phyloP scores from a whole-genome alignment of 2,797 vertebrate genomes.

The Lerista edwardsae region DNA sequence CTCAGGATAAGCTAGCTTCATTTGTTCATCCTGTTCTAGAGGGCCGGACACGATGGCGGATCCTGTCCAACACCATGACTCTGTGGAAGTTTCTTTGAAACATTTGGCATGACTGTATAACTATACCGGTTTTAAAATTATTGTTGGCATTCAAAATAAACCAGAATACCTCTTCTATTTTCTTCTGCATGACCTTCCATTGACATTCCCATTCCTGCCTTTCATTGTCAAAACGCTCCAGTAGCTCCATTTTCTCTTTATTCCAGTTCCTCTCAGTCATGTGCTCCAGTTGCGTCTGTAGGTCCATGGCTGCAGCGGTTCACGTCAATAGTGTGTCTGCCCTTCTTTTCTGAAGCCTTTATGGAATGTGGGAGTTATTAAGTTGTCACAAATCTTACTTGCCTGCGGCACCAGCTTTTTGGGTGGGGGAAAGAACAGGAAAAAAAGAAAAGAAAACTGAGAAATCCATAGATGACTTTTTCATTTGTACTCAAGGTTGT shows the following conservation, averaged over 20 bases:
- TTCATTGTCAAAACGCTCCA: conserved; percentile 93
- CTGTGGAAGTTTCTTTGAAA: neutral
- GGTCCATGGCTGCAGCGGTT: conserved; percentile 87
- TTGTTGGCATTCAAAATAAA: conserved; percentile 38
- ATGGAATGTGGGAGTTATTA: conserved; percentile 65
- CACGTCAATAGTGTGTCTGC: conserved; percentile 79
- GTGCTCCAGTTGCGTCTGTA: conserved; percentile 85
- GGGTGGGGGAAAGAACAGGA: neutral
- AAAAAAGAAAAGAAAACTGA: conserved; percentile 45
- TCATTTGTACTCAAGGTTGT: neutral
- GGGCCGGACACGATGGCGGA: neutral
- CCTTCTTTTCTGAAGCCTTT: conserved; percentile 77
- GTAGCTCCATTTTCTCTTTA: conserved; percentile 90
- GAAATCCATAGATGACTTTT: conserved; percentile 34
- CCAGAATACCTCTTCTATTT: conserved; percentile 91
- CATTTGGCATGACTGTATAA: neutral
- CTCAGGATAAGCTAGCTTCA: neutral
- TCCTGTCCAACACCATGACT: neutral
- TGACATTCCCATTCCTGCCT: conserved; percentile 96
- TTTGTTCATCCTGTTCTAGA: neutral
- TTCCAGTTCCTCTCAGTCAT: conserved; percentile 86
- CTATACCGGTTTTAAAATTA: conserved; percentile 22
- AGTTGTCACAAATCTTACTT: conserved; percentile 70
- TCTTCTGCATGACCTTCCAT: conserved; percentile 94
- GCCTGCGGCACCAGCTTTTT: conserved; percentile 78